Conservation (phyloP, 2,888 invertebrate species). For the Drosophila cognata region DNA sequence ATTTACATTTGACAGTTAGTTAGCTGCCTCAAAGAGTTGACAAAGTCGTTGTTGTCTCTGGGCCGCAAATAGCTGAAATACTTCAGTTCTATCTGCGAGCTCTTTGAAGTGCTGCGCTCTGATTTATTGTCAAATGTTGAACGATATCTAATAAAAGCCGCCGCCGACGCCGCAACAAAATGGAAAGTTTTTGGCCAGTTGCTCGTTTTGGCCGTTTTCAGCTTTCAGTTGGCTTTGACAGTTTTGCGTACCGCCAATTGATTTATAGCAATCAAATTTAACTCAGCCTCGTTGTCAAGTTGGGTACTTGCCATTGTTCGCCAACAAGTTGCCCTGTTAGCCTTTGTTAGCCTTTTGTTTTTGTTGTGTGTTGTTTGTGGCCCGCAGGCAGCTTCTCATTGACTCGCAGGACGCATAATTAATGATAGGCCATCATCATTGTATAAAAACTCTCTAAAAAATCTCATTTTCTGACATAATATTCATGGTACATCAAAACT, state of each 20-base stretch:
- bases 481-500: constrained; percentile 18
- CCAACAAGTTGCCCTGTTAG: constrained; percentile 22
- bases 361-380: constrained; percentile 2
- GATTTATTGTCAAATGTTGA: constrained; percentile 66
- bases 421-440: constrained; percentile 46
- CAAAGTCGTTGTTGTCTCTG: constrained; percentile 22
- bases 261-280: constrained; percentile 58
- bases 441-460: background rate
- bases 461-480: constrained; percentile 22
- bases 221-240: constrained; percentile 36
- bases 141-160: constrained; percentile 62
- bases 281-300: constrained; percentile 28
- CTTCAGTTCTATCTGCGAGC: constrained; percentile 5
- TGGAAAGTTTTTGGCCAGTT: constrained; percentile 65
- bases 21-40: constrained; percentile 29
- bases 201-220: constrained; percentile 5
- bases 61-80: constrained; percentile 51
- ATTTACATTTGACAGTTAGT: constrained; percentile 30
- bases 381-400: constrained; percentile 26
- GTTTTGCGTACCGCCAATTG: constrained; percentile 67
- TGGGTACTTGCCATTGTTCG: constrained; percentile 43
- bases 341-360: background rate
- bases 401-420: constrained; percentile 44
- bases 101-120: constrained; percentile 62
- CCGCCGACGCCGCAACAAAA: constrained; percentile 57